A percentile compares a stretch with the other conserved stretches of the same genome.
phyloP scores from a whole-genome alignment of 1,140 invertebrate species.

The Apis dorsata region DNA sequence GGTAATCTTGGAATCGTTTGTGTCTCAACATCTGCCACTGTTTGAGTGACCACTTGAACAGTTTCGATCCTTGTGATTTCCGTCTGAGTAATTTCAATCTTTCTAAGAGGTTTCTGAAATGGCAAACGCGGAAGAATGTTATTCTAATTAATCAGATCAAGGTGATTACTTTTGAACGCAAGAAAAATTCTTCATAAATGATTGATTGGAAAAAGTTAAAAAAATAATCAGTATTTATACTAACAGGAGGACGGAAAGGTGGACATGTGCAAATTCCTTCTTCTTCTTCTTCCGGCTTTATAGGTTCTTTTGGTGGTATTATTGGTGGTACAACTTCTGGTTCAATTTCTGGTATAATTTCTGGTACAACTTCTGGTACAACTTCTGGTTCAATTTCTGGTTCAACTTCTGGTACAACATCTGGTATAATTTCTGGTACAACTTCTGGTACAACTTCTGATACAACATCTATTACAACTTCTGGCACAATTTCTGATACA shows the following conservation, averaged over 20 bases:
- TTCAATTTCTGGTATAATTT: neutral
- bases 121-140: no score
- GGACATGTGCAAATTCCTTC: neutral
- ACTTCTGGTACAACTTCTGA: no score
- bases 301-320: neutral
- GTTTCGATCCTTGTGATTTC: constrained; percentile 26
- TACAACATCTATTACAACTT: no score
- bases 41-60: constrained; percentile 31
- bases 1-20: neutral
- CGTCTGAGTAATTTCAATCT: constrained; percentile 27
- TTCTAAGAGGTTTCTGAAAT: neutral
- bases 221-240: neutral
- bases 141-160: no score
- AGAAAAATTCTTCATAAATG: neutral
- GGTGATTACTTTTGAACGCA: no score
- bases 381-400: no score
- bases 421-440: no score
- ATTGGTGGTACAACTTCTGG: neutral
- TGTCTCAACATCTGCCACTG: neutral
- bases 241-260: neutral
- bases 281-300: neutral
- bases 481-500: no score
- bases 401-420: no score
- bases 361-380: no score
- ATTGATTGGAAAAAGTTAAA: neutral